These are phyloP conservation scores for Onychomys arenicola DNA, from an alignment of 2,797 vertebrate genomes.

Conservation along the genomic window DNA sequence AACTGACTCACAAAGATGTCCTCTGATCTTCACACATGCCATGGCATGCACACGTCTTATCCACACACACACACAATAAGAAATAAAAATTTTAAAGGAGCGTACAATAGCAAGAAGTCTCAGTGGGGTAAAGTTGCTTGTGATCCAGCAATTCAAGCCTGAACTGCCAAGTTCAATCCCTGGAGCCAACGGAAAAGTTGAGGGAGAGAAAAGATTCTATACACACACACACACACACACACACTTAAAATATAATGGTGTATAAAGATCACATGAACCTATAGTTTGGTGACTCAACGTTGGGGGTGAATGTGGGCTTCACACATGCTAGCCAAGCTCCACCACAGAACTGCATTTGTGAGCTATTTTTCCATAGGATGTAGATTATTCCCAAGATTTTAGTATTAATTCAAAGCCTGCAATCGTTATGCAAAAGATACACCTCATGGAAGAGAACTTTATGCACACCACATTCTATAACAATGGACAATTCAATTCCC, in stretches of 20 bases:
- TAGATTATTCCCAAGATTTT: not conserved
- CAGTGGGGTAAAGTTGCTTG: not conserved
- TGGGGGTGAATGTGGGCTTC: not conserved
- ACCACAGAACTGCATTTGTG: not conserved
- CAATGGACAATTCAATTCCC: not conserved
- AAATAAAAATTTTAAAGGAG: not conserved
- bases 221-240: too few species aligned
- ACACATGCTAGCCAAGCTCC: not conserved
- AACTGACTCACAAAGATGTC: not conserved
- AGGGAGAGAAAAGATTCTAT: not conserved
- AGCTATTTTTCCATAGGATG: not conserved
- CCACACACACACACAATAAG: not conserved
- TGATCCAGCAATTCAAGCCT: not conserved
- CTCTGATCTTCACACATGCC: not conserved
- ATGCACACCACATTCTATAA: not conserved
- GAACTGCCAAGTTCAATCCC: not conserved
- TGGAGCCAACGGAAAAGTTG: not conserved
- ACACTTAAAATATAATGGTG: not conserved
- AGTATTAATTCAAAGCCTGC: conserved; percentile 20
- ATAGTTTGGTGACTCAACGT: not conserved
- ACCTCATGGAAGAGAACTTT: not conserved
- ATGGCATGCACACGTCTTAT: not conserved
- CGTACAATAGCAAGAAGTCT: not conserved
- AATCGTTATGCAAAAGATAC: not conserved
- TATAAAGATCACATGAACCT: not conserved